A percentile compares a stretch with the other conserved stretches of the same genome.
Evolutionary conservation across 1,140 invertebrate species (phyloP).

Genomic region (Apis mellifera): Amel_HAv3.1 CM009934.2:6368001-6368500

Average conservation of each 20-base stretch:
- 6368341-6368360: too few species aligned
- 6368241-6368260: neutral
- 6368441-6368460: too few species aligned
- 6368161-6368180: conserved; percentile 11
- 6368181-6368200: neutral
- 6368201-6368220: neutral
- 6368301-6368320: neutral
- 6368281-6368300: neutral
- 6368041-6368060: conserved; percentile 42
- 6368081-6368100: conserved; percentile 45
- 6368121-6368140: conserved; percentile 40
- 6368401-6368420: too few species aligned
- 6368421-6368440: too few species aligned
- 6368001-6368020: neutral
- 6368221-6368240: conserved; percentile 30
- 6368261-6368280: neutral
- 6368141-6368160: conserved; percentile 1
- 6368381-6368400: too few species aligned
- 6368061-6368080: conserved; percentile 28
- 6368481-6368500: neutral
- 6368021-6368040: neutral
- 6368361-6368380: too few species aligned
- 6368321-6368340: too few species aligned
- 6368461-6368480: too few species aligned
- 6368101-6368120: conserved; percentile 52